Conservation (phyloP, 2,888 invertebrate genomes). For the Gari tellinella region DNA sequence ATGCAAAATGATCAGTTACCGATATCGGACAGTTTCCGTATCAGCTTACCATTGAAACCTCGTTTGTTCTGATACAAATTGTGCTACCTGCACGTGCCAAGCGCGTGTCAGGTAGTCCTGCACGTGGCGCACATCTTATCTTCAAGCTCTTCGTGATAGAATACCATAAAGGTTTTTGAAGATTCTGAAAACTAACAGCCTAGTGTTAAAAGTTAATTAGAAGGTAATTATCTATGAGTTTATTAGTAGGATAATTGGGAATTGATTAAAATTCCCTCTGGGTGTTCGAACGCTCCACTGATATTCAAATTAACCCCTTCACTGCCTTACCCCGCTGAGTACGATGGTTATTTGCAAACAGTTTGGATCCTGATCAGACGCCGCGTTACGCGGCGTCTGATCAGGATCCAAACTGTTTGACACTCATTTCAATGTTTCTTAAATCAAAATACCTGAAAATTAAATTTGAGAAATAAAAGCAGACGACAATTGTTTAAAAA, state of each 20-base stretch:
- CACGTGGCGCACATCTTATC: slow-evolving; percentile 38
- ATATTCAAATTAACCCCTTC: too few relatives aligned
- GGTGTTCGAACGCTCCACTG: not conserved
- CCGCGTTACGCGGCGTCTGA: too few relatives aligned
- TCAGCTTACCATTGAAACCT: slow-evolving; percentile 30
- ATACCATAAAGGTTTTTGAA: slow-evolving; percentile 30
- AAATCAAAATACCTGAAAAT: too few relatives aligned
- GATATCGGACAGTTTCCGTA: slow-evolving; percentile 14
- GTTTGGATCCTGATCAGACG: too few relatives aligned
- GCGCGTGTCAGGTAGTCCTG: slow-evolving; percentile 26
- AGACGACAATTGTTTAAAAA: too few relatives aligned
- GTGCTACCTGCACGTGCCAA: slow-evolving; percentile 23
- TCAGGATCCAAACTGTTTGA: too few relatives aligned
- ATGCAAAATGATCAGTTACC: too few relatives aligned
- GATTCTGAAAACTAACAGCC: slow-evolving; percentile 31
- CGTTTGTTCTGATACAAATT: slow-evolving; percentile 2
- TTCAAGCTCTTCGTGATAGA: slow-evolving; percentile 27
- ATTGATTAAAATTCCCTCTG: slow-evolving; percentile 47
- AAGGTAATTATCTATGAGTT: slow-evolving; percentile 54
- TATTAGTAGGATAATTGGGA: slow-evolving; percentile 48
- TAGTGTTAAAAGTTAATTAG: slow-evolving; percentile 45
- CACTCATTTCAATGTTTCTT: too few relatives aligned
- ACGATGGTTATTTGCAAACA: too few relatives aligned
- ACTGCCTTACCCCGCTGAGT: too few relatives aligned
- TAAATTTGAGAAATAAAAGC: too few relatives aligned